A percentile compares a stretch with the other conserved stretches of the same genome.
phyloP scores from a whole-genome alignment of 2,797 vertebrate species.

The Scolopax bukidnonensis region DNA sequence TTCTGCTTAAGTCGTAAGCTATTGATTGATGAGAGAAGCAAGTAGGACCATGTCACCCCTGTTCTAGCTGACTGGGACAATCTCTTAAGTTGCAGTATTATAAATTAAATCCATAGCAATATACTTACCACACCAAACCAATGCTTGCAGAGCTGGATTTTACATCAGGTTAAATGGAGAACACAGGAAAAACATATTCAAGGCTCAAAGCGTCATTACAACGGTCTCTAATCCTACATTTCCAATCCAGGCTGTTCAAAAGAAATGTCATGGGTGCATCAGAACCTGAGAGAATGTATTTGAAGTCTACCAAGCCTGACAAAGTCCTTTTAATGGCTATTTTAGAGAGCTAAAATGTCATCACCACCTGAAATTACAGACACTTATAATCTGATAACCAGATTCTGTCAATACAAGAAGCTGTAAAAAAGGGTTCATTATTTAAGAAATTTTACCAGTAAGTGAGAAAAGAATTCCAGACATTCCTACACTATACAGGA shows the following conservation, averaged over 20 bases:
- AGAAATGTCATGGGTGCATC: neutral
- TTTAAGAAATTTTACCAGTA: conserved; percentile 71
- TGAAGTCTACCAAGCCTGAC: conserved; percentile 66
- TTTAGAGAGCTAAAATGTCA: conserved; percentile 38
- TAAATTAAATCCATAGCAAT: neutral
- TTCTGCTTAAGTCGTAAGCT: neutral
- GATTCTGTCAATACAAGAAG: conserved; percentile 64
- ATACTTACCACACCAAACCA: conserved; percentile 30
- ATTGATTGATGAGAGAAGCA: neutral
- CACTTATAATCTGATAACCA: conserved; percentile 58
- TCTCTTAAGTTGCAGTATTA: neutral
- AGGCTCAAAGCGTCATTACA: conserved; percentile 30
- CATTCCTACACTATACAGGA: conserved; percentile 80
- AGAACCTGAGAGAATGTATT: conserved; percentile 46
- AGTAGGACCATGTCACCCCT: neutral
- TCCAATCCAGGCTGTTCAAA: conserved; percentile 4
- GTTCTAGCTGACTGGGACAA: neutral
- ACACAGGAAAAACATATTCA: neutral
- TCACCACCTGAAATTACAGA: conserved; percentile 69
- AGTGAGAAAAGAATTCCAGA: conserved; percentile 70
- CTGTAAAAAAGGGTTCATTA: conserved; percentile 63
- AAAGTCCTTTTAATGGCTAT: conserved; percentile 64
- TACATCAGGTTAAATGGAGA: neutral
- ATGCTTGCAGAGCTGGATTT: conserved; percentile 20
- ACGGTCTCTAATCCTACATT: conserved; percentile 13